Base-by-base conservation (phyloP, 2,797 vertebrate genomes). In the Eutrigla gurnardus region DNA sequence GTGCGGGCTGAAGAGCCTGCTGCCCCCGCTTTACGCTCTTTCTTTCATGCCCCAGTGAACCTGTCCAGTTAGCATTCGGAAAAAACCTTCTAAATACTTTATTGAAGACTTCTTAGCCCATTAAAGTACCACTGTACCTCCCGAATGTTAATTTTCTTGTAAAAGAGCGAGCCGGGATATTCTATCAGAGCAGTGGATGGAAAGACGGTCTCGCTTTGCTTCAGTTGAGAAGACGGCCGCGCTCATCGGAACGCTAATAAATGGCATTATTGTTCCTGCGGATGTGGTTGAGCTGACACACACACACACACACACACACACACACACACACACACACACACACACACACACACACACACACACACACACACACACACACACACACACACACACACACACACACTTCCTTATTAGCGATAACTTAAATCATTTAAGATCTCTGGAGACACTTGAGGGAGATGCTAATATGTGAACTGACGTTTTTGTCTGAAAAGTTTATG, bases 1-100 rank as follows among this genome's bases (percentile, higher is more conserved):
- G 90, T 84, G 80, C 78, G 78, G 91, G 85, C 90, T 88, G 91
- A 91, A 67, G 83, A 84, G 85, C 87, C 86, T 18, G 84, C 88
- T 89, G 87, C 87, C 89, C 84, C 84, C 83, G 88, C 90, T 91
- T 88, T 90, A 77, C 82, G 86, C 89, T 88, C 80, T 88, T 89
- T 82, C 87, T 91, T 94, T 95, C 94, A 93, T 92, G 94, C 92
- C 87, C 87, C 92, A 90, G 82, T 93, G 91, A 95, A 94, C 91
- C 92, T 90, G 87, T 94, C 90, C 91, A 92, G 93, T 93, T 92
- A 91, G 88, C 84, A 86, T 90, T 90, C 55, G 61, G 70, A 40
- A 46, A 7, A 73, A 80, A 83, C 83, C 91, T 93, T 93, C 92
- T 93, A 94, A 96, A 94, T 94, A 94, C 93, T 94, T 94, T 89